Evolutionary conservation across 2,797 vertebrate genomes (phyloP).

Genomic region (Gallinago solitaria): DNA sequence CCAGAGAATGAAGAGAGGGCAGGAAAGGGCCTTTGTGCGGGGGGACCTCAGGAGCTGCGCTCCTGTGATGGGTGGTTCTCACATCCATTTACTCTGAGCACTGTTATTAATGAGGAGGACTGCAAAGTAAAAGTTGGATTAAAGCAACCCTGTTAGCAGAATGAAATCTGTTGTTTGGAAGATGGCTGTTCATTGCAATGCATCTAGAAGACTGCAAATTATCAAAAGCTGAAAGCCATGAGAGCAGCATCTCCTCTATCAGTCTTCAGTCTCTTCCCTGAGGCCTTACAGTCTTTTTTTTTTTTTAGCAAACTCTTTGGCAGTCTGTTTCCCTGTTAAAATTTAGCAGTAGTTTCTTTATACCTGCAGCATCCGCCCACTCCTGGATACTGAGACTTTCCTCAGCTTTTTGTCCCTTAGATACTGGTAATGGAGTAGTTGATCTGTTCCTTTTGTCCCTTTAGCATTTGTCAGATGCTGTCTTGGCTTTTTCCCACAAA

Average conservation of each 20-base stretch:
- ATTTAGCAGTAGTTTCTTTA: neutral
- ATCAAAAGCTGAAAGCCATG: neutral
- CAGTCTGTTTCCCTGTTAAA: neutral
- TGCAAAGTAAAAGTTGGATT: neutral
- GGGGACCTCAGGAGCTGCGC: neutral
- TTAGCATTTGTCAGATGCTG: neutral
- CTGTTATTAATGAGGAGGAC: neutral
- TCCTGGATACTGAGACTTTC: neutral
- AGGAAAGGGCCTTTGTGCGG: neutral
- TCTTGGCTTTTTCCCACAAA: neutral
- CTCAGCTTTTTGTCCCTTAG: neutral
- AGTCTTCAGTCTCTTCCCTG: neutral
- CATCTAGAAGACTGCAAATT: neutral
- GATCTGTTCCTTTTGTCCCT: neutral
- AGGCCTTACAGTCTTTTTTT: neutral
- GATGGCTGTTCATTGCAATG: neutral
- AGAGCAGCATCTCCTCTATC: neutral
- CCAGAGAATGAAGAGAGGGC: neutral
- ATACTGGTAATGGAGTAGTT: neutral
- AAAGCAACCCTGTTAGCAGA: neutral
- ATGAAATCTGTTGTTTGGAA: neutral
- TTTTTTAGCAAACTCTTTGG: neutral
- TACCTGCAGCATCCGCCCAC: neutral
- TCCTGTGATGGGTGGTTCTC: neutral
- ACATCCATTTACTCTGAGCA: neutral